Evolutionary conservation across 92 coral and sea anemone species (phyloP), one percentile per base, ranked within the genome.

Genomic region (Heliopora coerulea): DNA sequence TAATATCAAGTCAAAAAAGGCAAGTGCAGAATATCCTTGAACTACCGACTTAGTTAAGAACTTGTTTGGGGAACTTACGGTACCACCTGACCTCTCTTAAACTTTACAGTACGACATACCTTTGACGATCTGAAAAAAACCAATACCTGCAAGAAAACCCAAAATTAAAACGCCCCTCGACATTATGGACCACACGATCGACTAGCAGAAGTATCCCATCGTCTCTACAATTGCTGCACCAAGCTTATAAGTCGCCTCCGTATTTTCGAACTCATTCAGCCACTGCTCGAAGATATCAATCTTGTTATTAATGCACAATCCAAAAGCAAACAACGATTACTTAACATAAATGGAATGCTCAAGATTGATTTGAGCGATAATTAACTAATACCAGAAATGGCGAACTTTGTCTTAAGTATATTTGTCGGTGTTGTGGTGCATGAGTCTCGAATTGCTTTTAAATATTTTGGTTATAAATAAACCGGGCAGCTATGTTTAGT

Each of bases 291-390:
- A 56, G 23, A 56, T 3, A 29, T 23, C 61, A 56, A 23, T 56
- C 30, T 28, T 56, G 61, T 56, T 56, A 56, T 56, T 56, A 56
- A 29, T 56, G 61, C 61, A 56, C 61, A 56, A 56, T 56, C 61
- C 61, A 28, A 56, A 56, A 14, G 31, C 61, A 56, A 56, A 56
- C 61, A 56, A 56, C 14, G 61, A 56, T 56, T 56, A 56, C 61
- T 56, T 12, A 8, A 31, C 11, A 12, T 56, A 56, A 56, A 56
- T 56, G 14, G 58, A 56, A 56, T 56, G 11, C 61, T 23, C 9
- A 23, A 56, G 58, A 50, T 17, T 50, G 58, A 50, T 23, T 8
- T 31, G 33, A 23, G 61, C 11, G 30, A 23, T 56, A 56, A 56
- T 56, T 56, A 56, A 56, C 61, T 15, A 56, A 3, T 7, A 23